Evolutionary conservation across 1,140 invertebrate genomes (phyloP).

Genomic region (Drosophila melanica): DNA sequence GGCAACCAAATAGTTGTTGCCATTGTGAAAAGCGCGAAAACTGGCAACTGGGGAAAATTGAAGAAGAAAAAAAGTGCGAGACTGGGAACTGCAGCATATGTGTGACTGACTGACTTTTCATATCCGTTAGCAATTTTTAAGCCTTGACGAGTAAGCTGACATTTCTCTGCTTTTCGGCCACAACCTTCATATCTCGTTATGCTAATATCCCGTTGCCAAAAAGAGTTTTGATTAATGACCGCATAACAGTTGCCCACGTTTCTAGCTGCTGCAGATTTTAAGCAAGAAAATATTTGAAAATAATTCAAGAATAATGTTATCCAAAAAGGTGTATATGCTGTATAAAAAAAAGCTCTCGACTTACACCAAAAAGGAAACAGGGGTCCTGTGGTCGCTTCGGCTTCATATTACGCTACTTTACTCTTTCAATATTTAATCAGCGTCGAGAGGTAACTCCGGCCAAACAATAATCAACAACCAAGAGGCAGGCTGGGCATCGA

Average conservation of each 20-base stretch:
- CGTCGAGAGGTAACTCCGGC: constrained; percentile 31
- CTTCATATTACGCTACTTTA: constrained; percentile 69
- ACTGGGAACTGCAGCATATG: constrained; percentile 69
- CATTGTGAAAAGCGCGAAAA: constrained; percentile 49
- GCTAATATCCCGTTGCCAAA: constrained; percentile 64
- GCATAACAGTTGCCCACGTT: constrained; percentile 47
- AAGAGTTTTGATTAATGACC: constrained; percentile 83
- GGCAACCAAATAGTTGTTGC: constrained; percentile 57
- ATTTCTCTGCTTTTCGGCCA: constrained; percentile 69
- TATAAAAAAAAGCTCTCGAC: constrained; percentile 7
- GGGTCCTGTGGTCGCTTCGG: constrained; percentile 3
- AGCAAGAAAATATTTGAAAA: not conserved
- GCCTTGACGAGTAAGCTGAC: constrained; percentile 70
- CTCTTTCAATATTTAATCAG: constrained; percentile 81
- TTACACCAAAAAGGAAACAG: not conserved
- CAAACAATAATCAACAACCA: constrained; percentile 41
- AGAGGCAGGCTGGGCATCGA: constrained; percentile 13
- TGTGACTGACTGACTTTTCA: constrained; percentile 62
- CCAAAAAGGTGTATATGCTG: no score
- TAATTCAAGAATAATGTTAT: not conserved
- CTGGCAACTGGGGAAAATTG: constrained; percentile 8
- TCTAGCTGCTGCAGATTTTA: constrained; percentile 10
- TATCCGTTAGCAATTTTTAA: constrained; percentile 78
- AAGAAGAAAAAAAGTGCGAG: not conserved
- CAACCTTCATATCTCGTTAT: constrained; percentile 58